Evolutionary conservation across 2,888 invertebrate species (phyloP).

Genomic region (Orchesella flavescens): DNA sequence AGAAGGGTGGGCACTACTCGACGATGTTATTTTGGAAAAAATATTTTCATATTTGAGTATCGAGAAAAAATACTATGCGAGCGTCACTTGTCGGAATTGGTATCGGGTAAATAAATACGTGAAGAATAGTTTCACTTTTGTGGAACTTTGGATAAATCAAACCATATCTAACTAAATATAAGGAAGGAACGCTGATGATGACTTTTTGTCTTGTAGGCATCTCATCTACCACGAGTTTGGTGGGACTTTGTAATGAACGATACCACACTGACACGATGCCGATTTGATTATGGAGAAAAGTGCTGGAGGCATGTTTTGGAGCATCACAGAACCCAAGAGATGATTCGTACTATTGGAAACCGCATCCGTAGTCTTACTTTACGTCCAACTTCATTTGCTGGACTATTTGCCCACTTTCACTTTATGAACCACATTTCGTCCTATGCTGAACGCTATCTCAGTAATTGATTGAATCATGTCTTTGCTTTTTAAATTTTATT

Average conservation of each 20-base stretch:
- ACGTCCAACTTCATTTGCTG: slow-evolving; percentile 79
- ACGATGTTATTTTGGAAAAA: slow-evolving; percentile 83
- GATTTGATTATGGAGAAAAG: slow-evolving; percentile 84
- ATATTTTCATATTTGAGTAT: slow-evolving; percentile 82
- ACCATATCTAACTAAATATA: too few species aligned
- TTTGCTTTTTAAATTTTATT: too few species aligned
- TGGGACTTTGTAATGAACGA: slow-evolving; percentile 83
- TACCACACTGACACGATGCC: slow-evolving; percentile 82
- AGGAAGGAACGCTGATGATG: too few species aligned
- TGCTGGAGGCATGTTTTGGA: slow-evolving; percentile 87
- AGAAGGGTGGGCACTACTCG: slow-evolving; percentile 80
- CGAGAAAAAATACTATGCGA: slow-evolving; percentile 83
- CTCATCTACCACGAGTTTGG: slow-evolving; percentile 85
- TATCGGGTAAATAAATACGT: slow-evolving; percentile 74
- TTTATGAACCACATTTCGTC: slow-evolving; percentile 88
- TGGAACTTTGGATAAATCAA: too few species aligned
- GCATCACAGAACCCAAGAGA: slow-evolving; percentile 83
- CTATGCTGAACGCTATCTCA: slow-evolving; percentile 79
- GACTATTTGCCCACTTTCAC: slow-evolving; percentile 87
- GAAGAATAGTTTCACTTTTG: too few species aligned
- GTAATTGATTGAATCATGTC: slow-evolving; percentile 8
- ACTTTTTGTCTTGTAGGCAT: slow-evolving; percentile 75
- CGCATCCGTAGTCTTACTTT: slow-evolving; percentile 81
- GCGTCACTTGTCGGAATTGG: slow-evolving; percentile 82
- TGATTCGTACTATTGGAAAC: slow-evolving; percentile 81